phyloP scores from a whole-genome alignment of 2,113 vertebrate genomes.

The Larimichthys crocea region DNA sequence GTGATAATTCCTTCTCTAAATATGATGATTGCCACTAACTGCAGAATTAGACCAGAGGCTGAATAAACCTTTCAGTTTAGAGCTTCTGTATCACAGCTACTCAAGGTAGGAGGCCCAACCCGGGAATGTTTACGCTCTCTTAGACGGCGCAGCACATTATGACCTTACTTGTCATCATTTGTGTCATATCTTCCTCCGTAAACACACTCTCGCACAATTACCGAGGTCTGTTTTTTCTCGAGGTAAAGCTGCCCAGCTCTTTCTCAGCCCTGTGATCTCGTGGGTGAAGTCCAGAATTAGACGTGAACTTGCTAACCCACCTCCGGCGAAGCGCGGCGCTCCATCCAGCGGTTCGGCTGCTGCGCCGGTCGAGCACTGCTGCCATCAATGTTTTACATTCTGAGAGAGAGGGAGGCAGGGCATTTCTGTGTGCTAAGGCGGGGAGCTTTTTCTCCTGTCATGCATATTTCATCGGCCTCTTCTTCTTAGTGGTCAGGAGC shows the following conservation, averaged over 20 bases:
- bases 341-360: slow-evolving; percentile 41
- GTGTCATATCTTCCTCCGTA: not conserved
- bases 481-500: slow-evolving; percentile 69
- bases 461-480: slow-evolving; percentile 75
- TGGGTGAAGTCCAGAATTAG: slow-evolving; percentile 72
- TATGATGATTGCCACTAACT: not conserved
- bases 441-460: slow-evolving; percentile 65
- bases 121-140: not conserved
- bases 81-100: not conserved
- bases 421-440: slow-evolving; percentile 61
- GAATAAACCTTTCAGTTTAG: not conserved
- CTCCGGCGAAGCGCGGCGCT: slow-evolving; percentile 34
- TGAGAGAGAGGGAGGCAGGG: slow-evolving; percentile 40
- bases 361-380: slow-evolving; percentile 10
- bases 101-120: not conserved
- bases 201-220: not conserved
- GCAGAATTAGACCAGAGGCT: not conserved
- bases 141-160: not conserved
- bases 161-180: slow-evolving; percentile 10
- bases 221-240: slow-evolving; percentile 16
- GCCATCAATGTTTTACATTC: slow-evolving; percentile 77
- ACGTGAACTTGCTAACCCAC: slow-evolving; percentile 68
- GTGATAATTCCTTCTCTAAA: not conserved
- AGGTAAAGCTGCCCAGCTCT: slow-evolving; percentile 30
- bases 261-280: slow-evolving; percentile 46